Percentiles rank a stretch among this genome's conserved stretches.
These are phyloP conservation scores for Congeria kusceri DNA, from an alignment of 2,888 invertebrate genomes.

Conservation along the genomic window DNA sequence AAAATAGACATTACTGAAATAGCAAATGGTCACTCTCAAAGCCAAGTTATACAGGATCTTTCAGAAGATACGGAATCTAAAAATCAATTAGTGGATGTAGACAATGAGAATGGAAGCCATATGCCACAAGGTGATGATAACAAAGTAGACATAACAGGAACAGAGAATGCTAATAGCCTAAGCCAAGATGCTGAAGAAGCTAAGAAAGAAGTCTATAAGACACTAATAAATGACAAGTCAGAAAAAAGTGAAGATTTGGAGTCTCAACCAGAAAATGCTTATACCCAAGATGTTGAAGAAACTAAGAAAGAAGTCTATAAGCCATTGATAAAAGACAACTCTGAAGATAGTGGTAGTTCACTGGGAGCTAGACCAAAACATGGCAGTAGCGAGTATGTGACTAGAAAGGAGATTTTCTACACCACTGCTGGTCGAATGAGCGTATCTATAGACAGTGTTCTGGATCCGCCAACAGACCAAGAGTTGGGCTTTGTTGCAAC, in stretches of 20 bases:
- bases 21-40: neutral
- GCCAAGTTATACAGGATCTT: neutral
- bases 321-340: slow-evolving; percentile 3
- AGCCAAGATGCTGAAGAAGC: neutral
- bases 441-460: slow-evolving; percentile 66
- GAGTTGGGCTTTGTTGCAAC: slow-evolving; percentile 13
- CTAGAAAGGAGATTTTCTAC: slow-evolving; percentile 71
- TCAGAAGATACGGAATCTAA: neutral
- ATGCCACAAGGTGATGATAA: neutral
- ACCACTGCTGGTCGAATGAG: slow-evolving; percentile 77
- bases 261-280: slow-evolving; percentile 15
- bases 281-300: slow-evolving; percentile 26
- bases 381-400: slow-evolving; percentile 40
- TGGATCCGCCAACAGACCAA: slow-evolving; percentile 42
- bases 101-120: neutral
- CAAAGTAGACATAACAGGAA: neutral
- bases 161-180: neutral
- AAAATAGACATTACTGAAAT: neutral
- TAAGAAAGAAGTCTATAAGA: slow-evolving; percentile 1
- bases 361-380: slow-evolving; percentile 1
- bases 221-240: neutral
- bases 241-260: neutral
- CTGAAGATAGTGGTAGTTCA: neutral
- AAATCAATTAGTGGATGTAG: slow-evolving; percentile 1
- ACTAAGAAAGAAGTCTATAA: slow-evolving; percentile 8